Conservation (phyloP, 1,140 invertebrate genomes). For the Helicoverpa zea region DNA sequence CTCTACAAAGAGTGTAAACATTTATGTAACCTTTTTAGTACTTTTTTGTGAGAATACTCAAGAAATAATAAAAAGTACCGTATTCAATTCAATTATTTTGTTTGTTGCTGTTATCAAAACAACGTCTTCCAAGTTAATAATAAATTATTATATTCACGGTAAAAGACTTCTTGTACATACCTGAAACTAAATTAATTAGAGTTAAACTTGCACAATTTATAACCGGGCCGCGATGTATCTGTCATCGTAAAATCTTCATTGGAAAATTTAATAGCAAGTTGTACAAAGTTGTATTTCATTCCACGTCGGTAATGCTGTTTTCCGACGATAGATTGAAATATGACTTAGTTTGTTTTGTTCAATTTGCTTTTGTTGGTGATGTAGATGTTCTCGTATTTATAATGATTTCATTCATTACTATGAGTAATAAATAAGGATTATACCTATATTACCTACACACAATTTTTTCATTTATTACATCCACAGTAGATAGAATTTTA, state of each 20-base stretch:
- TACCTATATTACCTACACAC: too few relatives aligned
- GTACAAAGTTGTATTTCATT: constrained; percentile 40
- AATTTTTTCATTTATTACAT: too few relatives aligned
- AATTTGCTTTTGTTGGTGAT: neutral
- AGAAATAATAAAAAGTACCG: neutral
- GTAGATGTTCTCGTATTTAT: too few relatives aligned
- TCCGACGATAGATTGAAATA: constrained; percentile 27
- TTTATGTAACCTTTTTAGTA: too few relatives aligned
- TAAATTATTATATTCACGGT: constrained; percentile 15
- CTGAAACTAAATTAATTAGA: constrained; percentile 31
- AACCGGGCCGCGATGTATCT: constrained; percentile 34
- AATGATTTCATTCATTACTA: too few relatives aligned
- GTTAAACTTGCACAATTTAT: constrained; percentile 41
- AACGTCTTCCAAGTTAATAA: neutral
- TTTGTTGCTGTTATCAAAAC: neutral
- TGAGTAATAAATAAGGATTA: too few relatives aligned
- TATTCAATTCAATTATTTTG: neutral
- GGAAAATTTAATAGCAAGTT: constrained; percentile 37
- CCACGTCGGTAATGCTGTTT: constrained; percentile 3
- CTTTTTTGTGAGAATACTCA: neutral
- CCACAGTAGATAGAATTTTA: too few relatives aligned
- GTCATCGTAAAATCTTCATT: constrained; percentile 40
- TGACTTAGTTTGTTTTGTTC: neutral
- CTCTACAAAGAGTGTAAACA: too few relatives aligned
- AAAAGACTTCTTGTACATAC: constrained; percentile 2